Conservation (phyloP, 2,113 vertebrate genomes). For the Chascanopsetta lugubris region DNA sequence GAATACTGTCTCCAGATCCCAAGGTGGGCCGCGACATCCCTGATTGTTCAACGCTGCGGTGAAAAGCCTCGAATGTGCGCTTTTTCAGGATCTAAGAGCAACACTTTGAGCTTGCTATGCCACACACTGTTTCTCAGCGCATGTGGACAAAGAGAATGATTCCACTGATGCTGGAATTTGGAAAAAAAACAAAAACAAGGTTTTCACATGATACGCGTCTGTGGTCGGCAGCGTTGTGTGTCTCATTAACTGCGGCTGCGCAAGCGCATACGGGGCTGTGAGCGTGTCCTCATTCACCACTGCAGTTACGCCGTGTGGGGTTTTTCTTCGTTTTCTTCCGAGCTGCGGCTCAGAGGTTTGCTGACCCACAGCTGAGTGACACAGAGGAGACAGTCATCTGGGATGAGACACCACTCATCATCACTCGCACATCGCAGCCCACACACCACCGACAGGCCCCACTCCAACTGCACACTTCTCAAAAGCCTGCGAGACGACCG, state of each 20-base stretch:
- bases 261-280: conserved; percentile 41
- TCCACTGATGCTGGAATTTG: conserved; percentile 20
- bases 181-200: conserved; percentile 4
- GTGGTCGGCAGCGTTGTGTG: conserved; percentile 31
- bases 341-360: conserved; percentile 29
- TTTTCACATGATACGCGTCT: conserved; percentile 39
- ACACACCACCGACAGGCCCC: conserved; percentile 34
- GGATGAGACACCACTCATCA: conserved; percentile 57
- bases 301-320: conserved; percentile 30
- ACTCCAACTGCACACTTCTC: conserved; percentile 9
- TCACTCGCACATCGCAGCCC: conserved; percentile 47
- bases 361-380: conserved; percentile 62
- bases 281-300: conserved; percentile 49
- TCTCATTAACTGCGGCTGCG: conserved; percentile 40
- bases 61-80: conserved; percentile 46
- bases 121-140: not conserved
- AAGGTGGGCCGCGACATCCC: conserved; percentile 30
- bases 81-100: conserved; percentile 26
- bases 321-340: conserved; percentile 30
- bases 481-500: conserved; percentile 25
- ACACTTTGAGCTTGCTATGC: conserved; percentile 22
- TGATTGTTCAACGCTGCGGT: conserved; percentile 8
- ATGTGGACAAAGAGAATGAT: conserved; percentile 18
- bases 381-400: conserved; percentile 61
- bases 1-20: conserved; percentile 27